These are phyloP conservation scores for Drosophila setosimentum DNA, from an alignment of 2,888 invertebrate species.

Conservation along the genomic window DNA sequence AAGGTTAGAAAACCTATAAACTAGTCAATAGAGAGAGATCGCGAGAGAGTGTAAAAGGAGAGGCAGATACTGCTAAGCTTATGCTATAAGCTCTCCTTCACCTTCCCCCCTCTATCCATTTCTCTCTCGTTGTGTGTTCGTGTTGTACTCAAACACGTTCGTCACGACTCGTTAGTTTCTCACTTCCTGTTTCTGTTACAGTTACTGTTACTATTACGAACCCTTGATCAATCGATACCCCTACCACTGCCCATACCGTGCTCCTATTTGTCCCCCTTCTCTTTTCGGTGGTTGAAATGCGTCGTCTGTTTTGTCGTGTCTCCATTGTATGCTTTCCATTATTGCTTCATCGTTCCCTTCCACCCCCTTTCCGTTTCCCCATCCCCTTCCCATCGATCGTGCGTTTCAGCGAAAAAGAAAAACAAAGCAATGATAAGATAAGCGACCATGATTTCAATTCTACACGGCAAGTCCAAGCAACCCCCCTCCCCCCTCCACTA, in stretches of 20 bases:
- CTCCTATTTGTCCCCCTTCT: neutral
- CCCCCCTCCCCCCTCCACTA: neutral
- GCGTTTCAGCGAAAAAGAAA: conserved; percentile 25
- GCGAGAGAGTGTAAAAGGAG: neutral
- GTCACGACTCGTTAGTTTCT: conserved; percentile 40
- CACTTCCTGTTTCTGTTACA: conserved; percentile 44
- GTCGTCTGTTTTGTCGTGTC: conserved; percentile 12
- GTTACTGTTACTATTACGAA: conserved; percentile 9
- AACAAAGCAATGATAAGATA: conserved; percentile 57
- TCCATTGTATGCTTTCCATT: conserved; percentile 6
- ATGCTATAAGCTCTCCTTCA: neutral
- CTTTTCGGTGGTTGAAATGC: conserved; percentile 48
- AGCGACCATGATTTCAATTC: conserved; percentile 41
- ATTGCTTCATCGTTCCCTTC: neutral
- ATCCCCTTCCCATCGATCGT: conserved; percentile 18
- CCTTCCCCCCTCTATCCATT: too few species aligned
- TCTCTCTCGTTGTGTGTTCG: neutral
- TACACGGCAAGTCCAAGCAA: neutral
- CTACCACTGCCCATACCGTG: neutral
- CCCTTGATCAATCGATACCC: conserved; percentile 36
- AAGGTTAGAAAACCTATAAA: neutral
- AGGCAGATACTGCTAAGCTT: neutral
- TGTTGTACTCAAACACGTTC: conserved; percentile 27
- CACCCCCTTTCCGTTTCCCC: conserved; percentile 14
- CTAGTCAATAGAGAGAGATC: neutral